Evolutionary conservation across 2,113 vertebrate genomes (phyloP).

Genomic region (Engraulis encrasicolus): DNA sequence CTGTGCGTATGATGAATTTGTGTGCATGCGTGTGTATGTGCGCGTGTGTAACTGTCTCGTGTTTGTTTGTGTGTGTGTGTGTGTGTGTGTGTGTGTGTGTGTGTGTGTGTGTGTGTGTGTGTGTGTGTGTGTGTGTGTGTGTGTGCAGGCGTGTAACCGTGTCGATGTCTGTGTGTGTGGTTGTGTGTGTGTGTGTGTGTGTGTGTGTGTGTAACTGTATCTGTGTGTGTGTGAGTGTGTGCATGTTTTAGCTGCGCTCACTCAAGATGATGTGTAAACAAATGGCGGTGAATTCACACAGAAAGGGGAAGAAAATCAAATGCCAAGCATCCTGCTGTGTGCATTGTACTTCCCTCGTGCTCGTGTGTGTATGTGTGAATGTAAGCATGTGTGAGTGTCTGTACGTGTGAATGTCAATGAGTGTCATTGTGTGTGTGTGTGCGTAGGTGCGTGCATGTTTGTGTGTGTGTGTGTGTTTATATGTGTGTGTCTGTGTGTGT

Average conservation of each 20-base stretch:
- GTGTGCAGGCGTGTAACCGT: not conserved
- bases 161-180: too few species aligned
- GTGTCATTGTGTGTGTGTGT: slow-evolving; percentile 9
- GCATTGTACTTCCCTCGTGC: not conserved
- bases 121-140: too few species aligned
- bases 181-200: not conserved
- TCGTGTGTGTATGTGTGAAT: not conserved
- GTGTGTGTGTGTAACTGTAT: not conserved
- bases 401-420: not conserved
- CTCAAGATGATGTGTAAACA: not conserved
- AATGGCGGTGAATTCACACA: not conserved
- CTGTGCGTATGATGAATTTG: too few species aligned
- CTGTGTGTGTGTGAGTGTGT: too few species aligned
- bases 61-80: too few species aligned
- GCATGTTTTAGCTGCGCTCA: not conserved
- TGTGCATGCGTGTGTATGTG: too few species aligned
- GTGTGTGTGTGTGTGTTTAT: slow-evolving; percentile 10
- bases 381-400: not conserved
- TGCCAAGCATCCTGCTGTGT: not conserved
- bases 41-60: too few species aligned
- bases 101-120: too few species aligned
- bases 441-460: not conserved
- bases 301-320: not conserved
- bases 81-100: not conserved
- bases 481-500: slow-evolving; percentile 17